Base-by-base conservation (phyloP, 1,140 invertebrate species). In the Himalopsyche phryganea region DNA sequence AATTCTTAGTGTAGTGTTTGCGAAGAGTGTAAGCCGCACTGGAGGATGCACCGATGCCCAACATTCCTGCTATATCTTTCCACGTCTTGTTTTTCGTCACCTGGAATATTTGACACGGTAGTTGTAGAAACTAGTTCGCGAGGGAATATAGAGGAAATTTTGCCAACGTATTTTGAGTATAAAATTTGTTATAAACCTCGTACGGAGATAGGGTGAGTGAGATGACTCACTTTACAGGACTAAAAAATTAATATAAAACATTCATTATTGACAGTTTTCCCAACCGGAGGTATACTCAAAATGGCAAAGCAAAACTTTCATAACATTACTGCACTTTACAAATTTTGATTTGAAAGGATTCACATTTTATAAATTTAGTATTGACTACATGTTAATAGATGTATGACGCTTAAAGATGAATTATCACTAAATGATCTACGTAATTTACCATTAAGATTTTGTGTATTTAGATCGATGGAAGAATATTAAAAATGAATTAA, bases 61-160 rank as follows among this genome's bases (percentile, higher is more conserved):
- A 79, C 48, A 91, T 78, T 36, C 90, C 91, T 44, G 95, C 95
- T 66, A 98, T 94, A 76, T 98, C 96, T 73, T 98, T 97, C 96
- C 96, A 98, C 55, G 92, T 92, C 77, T 98, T 98, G 70, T 92
- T 92, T 80, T 96, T 97, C 28, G 93, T 97, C 58, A 98, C 95
- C 94, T 97, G 74, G 32, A 74, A 67, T 42, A 20, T 15, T 13
- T 33, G 14, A 57, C 15, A 46, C 19, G 3, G 23, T 32, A 2
- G 11, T 33, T 49, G 28, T 28, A 55, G 41, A 48, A 59, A 23
- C 13, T 23, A 14, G 4, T 33, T 35, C 15, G 9, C 5, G 10
- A 36, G 23, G 23, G n/a, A 53, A 7, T 7, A 9, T 51, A 51
- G 50, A 50, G 51, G 20, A 63, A 56, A 56, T 19, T 51, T 58